phyloP scores from a whole-genome alignment of 2,888 invertebrate genomes.

The Leptinotarsa rubiginosa region DNA sequence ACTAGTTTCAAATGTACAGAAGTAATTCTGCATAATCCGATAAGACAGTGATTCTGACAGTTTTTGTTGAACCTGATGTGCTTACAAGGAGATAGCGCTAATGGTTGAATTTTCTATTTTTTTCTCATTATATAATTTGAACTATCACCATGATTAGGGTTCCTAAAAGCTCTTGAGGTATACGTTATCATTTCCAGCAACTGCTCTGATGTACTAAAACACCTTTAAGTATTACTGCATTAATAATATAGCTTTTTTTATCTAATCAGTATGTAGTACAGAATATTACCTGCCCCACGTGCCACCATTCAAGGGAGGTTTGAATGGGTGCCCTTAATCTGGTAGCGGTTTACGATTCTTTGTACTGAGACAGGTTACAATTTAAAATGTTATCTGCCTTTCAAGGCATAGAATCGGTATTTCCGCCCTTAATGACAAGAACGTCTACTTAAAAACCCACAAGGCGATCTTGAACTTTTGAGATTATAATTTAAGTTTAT shows the following conservation, averaged over 20 bases:
- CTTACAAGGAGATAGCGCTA: too few species aligned
- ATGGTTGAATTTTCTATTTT: too few species aligned
- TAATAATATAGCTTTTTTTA: background rate
- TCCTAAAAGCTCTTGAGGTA: background rate
- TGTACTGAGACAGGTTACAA: constrained; percentile 11
- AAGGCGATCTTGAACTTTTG: background rate
- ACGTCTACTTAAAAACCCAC: background rate
- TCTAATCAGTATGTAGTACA: constrained; percentile 13
- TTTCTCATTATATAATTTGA: too few species aligned
- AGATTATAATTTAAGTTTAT: too few species aligned
- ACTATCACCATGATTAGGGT: background rate
- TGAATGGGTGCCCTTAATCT: constrained; percentile 15
- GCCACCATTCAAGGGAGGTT: background rate
- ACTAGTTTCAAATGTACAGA: too few species aligned
- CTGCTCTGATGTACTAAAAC: background rate
- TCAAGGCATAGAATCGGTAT: constrained; percentile 7
- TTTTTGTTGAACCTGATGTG: too few species aligned
- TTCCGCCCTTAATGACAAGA: constrained; percentile 14
- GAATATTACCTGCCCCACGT: constrained; percentile 15
- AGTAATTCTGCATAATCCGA: too few species aligned
- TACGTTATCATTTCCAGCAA: background rate
- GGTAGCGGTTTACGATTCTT: constrained; percentile 11
- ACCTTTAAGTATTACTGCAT: background rate
- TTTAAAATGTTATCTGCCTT: constrained; percentile 6
- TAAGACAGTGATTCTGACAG: too few species aligned